Percentiles rank a stretch among this genome's conserved stretches.
Evolutionary conservation across 2,113 vertebrate genomes (phyloP).

Genomic region (Lasiurus cinereus): DNA sequence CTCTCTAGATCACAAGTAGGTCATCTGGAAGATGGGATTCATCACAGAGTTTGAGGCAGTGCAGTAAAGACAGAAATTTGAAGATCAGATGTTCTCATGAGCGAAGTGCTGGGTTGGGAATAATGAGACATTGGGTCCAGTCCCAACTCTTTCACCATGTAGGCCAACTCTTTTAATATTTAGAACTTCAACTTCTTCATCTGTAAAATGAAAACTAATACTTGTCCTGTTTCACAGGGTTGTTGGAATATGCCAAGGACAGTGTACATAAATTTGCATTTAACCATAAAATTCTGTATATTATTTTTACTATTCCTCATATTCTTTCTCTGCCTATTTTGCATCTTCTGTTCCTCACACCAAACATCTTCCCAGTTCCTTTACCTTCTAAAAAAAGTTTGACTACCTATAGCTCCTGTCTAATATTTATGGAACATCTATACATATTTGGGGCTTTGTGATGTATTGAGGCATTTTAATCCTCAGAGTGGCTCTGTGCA

Average conservation of each 20-base stretch:
- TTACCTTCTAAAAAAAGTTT: conserved; percentile 17
- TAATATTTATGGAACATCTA: conserved; percentile 7
- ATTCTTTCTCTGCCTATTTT: background rate
- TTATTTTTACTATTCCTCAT: background rate
- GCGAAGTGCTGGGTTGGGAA: background rate
- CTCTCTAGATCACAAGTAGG: background rate
- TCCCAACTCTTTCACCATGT: background rate
- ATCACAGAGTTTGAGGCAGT: background rate
- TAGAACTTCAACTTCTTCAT: background rate
- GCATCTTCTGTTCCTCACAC: background rate
- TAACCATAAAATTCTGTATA: background rate
- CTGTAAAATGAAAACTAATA: background rate
- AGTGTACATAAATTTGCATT: background rate
- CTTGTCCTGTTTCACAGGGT: background rate
- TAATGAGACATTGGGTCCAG: background rate
- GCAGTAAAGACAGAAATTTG: background rate
- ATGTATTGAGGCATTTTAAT: background rate
- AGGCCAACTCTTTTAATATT: background rate
- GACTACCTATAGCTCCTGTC: background rate
- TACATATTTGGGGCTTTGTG: background rate
- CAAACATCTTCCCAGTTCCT: background rate
- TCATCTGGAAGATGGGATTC: background rate
- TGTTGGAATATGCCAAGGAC: background rate
- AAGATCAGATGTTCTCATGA: background rate
- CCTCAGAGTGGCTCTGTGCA: background rate